Base-by-base conservation (phyloP, 2,888 invertebrate species). In the Eristalis arbustorum region DNA sequence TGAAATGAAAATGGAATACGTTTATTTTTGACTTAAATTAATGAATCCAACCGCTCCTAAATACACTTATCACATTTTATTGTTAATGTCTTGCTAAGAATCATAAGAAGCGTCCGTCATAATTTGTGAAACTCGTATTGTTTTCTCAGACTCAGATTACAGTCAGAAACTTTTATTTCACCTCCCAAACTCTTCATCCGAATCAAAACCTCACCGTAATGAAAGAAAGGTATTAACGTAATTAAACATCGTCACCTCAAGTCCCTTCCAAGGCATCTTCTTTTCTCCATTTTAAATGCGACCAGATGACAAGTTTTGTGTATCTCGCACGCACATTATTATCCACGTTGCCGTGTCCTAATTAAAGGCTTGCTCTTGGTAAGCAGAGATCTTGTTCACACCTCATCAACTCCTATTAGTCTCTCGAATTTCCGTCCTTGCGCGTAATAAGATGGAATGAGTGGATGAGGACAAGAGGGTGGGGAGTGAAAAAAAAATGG, bases 371-470 rank as follows among this genome's bases (percentile, higher is more conserved):
- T 76, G 63, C 57, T 34, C 22, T 10, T 4, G 18, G 25, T 11
- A 57, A 67, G 34, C 42, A 59, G 67, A 69, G 68, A 81, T 82
- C 78, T 75, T 79, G 42, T 85, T 82, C 67, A 87, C 83, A 75
- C 78, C 83, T 76, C 67, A 79, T 79, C 83, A 69, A 25, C 57
- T 72, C 49, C 49, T 73, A 83, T 83, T 83, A 78, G 78, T 87
- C 72, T 79, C 87, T 87, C 87, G 87, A 87, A 83, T 87, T 83
- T 71, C 25, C 83, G 82, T 87, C 78, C 77, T 85, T 78, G 62
- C 18, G 28, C 49, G 71, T 59, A 71, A 71, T 18, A 67, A 61
- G 49, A 49, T 49, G 49, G 18, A 18, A 18, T 49, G 49, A 18
- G n/a, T 18, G 49, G 49, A 18, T 18, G 2, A 49, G 18, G 49